Percentiles rank a stretch among this genome's conserved stretches.
phyloP scores from a whole-genome alignment of 2,888 invertebrate species.

The Polydrusus pterygomalis region DNA sequence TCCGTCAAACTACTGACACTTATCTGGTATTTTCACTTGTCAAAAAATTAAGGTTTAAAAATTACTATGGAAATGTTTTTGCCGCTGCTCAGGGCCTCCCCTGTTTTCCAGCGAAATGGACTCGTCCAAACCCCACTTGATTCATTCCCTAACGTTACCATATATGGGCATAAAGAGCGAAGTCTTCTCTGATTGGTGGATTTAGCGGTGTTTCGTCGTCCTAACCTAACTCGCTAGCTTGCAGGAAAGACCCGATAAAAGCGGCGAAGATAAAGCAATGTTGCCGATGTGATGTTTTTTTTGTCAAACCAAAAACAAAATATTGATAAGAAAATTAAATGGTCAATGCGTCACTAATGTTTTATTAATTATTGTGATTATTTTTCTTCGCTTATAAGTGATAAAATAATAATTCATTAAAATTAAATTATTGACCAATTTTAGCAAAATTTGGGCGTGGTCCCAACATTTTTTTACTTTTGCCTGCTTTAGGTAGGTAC shows the following conservation, averaged over 20 bases:
- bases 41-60: constrained; percentile 55
- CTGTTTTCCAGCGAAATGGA: constrained; percentile 65
- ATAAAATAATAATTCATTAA: too few species aligned
- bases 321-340: too few species aligned
- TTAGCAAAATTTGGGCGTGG: too few species aligned
- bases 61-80: constrained; percentile 58
- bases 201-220: constrained; percentile 63
- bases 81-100: constrained; percentile 62
- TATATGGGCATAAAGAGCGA: constrained; percentile 88
- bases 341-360: too few species aligned
- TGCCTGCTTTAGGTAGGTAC: too few species aligned
- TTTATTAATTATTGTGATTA: too few species aligned
- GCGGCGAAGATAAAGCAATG: constrained; percentile 50
- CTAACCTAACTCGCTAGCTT: constrained; percentile 68
- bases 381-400: too few species aligned
- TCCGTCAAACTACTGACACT: constrained; percentile 53
- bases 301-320: too few species aligned
- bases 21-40: constrained; percentile 52
- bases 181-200: constrained; percentile 78
- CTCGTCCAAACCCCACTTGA: constrained; percentile 73
- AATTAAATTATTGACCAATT: too few species aligned
- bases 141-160: constrained; percentile 82
- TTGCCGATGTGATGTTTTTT: constrained; percentile 55
- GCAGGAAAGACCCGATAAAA: constrained; percentile 59
- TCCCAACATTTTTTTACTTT: too few species aligned